Conservation (phyloP, 2,797 vertebrate genomes). For the Gadopsis marmoratus region DNA sequence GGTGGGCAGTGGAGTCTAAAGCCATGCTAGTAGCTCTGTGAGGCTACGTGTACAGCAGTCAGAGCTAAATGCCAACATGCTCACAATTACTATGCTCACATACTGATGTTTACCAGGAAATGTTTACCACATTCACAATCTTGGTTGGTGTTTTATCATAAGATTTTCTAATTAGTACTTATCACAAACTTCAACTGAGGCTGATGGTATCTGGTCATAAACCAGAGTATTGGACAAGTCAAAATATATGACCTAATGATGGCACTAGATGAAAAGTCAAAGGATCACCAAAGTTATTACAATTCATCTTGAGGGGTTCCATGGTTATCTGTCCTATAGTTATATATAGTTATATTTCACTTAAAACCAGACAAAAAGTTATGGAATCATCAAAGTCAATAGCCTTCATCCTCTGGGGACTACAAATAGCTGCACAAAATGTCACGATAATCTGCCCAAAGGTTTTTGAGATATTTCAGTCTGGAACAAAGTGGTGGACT, state of each 20-base stretch:
- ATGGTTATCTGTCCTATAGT: no score
- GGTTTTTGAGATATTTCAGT: not conserved
- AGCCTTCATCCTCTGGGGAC: not conserved
- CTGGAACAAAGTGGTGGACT: not conserved
- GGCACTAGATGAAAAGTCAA: not conserved
- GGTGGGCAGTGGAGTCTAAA: not conserved
- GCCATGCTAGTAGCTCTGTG: no score
- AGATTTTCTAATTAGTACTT: no score
- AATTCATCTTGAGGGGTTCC: not conserved
- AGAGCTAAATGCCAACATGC: no score
- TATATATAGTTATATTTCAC: not conserved
- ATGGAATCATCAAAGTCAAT: not conserved
- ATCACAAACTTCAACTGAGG: no score
- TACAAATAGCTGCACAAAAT: not conserved
- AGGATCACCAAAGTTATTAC: not conserved
- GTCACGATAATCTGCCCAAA: not conserved
- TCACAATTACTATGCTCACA: no score
- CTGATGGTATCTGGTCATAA: no score
- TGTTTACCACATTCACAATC: no score
- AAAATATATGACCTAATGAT: not conserved
- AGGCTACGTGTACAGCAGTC: no score
- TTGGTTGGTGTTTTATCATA: no score
- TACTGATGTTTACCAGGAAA: no score
- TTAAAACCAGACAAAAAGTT: not conserved
- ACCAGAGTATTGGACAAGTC: no score